Base-by-base conservation (phyloP, 2,113 vertebrate genomes). In the Zosterops borbonicus region DNA sequence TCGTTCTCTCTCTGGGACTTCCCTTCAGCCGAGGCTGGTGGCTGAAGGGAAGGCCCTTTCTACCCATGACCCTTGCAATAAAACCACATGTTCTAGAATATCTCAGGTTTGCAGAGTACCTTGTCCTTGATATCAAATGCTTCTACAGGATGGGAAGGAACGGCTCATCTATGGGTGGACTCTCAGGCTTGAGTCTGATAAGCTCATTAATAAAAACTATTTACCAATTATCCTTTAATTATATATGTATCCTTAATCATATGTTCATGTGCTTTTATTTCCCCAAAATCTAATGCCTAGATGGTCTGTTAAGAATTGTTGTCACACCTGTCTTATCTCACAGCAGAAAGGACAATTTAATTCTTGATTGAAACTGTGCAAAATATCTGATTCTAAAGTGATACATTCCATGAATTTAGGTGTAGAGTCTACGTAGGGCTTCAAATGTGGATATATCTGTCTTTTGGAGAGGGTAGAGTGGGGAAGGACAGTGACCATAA, bases 151-250 rank as follows among this genome's bases (percentile, higher is more conserved):
- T 68, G 78, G 41, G 64, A 89, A 87, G 95, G 96, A 96, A 90
- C 92, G 94, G 89, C 93, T 97, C 80, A 82, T 97, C 56, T 96
- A 8, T 75, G 27, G 87, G 71, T 94, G 93, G 89, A 91, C 59
- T 97, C 85, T 96, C 87, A 95, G 87, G 92, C 93, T 97, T 63
- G 78, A 95, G 33, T 31, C 84, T 93, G 92, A 90, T 35, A 55
- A 94, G 84, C 71, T 91, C 47, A 62, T 94, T 81, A 86, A 91
- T 80, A 74, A 84, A 22, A 31, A 77, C 80, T 87, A 74, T 90
- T 94, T 94, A 70, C 18, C 28, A 87, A 62, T 80, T 92, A 63
- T 89, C 71, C 39, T 97, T 96, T 89, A 73, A 93, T 76, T 92
- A 89, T 83, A 73, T 59, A 89, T 58, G 35, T 20, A 50, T 74